Evolutionary conservation across 1,140 invertebrate genomes (phyloP).

Genomic region (Xylocopa sonorina): DNA sequence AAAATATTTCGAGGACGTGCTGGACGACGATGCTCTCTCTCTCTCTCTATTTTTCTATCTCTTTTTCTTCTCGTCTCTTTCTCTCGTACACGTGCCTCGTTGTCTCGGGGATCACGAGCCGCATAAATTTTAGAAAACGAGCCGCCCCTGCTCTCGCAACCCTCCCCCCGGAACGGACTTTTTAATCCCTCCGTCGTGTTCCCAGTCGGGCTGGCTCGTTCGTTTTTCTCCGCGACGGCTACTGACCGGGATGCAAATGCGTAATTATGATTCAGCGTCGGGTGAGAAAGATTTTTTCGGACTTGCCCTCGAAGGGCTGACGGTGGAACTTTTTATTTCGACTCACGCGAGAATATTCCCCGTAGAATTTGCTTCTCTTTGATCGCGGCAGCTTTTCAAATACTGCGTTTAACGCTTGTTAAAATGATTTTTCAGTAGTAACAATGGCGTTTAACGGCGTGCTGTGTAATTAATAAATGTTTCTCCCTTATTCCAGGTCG

Average conservation of each 20-base stretch:
- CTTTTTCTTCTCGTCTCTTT: no score
- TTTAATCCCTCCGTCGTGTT: slow-evolving; percentile 35
- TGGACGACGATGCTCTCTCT: neutral
- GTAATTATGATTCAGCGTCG: slow-evolving; percentile 34
- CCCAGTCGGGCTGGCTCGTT: neutral
- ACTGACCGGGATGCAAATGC: slow-evolving; percentile 37
- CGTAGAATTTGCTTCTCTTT: no score
- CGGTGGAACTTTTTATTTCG: no score
- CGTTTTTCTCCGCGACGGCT: neutral
- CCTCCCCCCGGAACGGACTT: slow-evolving; percentile 22
- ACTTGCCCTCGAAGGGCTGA: neutral
- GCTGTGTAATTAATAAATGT: neutral
- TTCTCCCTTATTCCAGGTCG: slow-evolving; percentile 83
- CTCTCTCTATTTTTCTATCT: no score
- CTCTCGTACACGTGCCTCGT: neutral
- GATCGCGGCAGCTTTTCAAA: no score
- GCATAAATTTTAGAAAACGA: slow-evolving; percentile 48
- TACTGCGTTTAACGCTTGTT: no score
- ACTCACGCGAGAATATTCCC: neutral
- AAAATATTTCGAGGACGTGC: slow-evolving; percentile 50
- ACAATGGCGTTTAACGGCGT: no score
- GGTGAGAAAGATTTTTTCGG: slow-evolving; percentile 12
- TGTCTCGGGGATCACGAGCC: slow-evolving; percentile 19
- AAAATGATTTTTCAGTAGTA: no score
- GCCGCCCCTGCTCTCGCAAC: neutral